Base-by-base conservation (phyloP, 2,888 invertebrate genomes). In the Cheilosia impressa region DNA sequence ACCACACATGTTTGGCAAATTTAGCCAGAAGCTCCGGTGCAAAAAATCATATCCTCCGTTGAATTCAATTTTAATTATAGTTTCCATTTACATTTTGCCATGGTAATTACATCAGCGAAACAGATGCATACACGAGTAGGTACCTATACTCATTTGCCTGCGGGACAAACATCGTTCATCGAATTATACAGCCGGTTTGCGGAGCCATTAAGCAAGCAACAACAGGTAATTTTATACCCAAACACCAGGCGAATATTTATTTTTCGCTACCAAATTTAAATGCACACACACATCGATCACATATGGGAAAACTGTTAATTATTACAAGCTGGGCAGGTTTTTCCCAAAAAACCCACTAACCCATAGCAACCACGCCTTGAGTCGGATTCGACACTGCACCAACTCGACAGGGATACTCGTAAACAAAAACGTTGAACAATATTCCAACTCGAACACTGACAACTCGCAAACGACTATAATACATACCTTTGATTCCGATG, bases 401-500 rank as follows among this genome's bases (percentile, higher is more conserved):
- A 63, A 50, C 62, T 65, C 15, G 45, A 45, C 45, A n/a, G n/a
- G n/a, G n/a, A n/a, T n/a, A n/a, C n/a, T n/a, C n/a, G n/a, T n/a
- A n/a, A n/a, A n/a, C n/a, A 63, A 69, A 58, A 58, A 22, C 4
- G 52, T 57, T 71, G 34, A 52, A 45, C 68, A 77, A 77, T 62
- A 69, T 43, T 53, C 53, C 19, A n/a, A 50, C 62, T 47, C 55
- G 38, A 69, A 55, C 45, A 13, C 9, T 38, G 57, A 27, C 27
- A 43, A 43, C n/a, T 45, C 45, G 17, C n/a, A 43, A 24, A 22
- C 13, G 13, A 13, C 24, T 13, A 15, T 15, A 19, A 4, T 27
- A 76, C 76, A 43, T 87, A 84, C 89, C 89, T 87, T 79, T 83
- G 84, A 83, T 84, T 87, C 45, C 87, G 72, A 65, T 79, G 78